Evolutionary conservation across 2,113 vertebrate genomes (phyloP).

Genomic region (Candoia aspera): DNA sequence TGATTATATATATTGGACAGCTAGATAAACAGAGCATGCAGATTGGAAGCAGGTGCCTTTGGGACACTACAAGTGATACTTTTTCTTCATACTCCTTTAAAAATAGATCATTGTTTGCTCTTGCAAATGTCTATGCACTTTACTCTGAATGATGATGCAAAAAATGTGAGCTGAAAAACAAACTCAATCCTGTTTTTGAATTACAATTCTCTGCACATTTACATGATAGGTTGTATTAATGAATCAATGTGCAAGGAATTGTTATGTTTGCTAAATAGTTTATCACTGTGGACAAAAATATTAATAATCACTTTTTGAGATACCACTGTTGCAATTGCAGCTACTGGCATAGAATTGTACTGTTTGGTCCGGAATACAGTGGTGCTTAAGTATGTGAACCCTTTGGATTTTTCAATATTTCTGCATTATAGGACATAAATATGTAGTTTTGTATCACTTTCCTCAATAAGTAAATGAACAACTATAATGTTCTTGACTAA

Average conservation of each 20-base stretch:
- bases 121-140: slow-evolving; percentile 83
- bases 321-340: neutral
- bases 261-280: neutral
- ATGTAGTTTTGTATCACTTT: neutral
- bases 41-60: slow-evolving; percentile 86
- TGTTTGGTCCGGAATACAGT: neutral
- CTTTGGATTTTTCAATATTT: neutral
- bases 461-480: neutral
- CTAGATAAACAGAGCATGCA: slow-evolving; percentile 79
- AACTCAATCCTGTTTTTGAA: neutral
- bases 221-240: neutral
- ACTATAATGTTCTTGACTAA: neutral
- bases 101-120: slow-evolving; percentile 85
- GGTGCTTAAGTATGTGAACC: neutral
- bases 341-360: too few species aligned
- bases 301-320: neutral
- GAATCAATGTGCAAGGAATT: neutral
- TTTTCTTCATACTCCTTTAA: slow-evolving; percentile 80
- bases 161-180: neutral
- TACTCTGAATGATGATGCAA: slow-evolving; percentile 81
- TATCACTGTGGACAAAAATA: neutral
- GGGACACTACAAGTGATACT: slow-evolving; percentile 80
- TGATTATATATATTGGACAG: slow-evolving; percentile 85
- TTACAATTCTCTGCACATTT: neutral
- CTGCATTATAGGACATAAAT: neutral